Evolutionary conservation across 2,888 invertebrate species (phyloP).

Genomic region (Lissonota sp.): DNA sequence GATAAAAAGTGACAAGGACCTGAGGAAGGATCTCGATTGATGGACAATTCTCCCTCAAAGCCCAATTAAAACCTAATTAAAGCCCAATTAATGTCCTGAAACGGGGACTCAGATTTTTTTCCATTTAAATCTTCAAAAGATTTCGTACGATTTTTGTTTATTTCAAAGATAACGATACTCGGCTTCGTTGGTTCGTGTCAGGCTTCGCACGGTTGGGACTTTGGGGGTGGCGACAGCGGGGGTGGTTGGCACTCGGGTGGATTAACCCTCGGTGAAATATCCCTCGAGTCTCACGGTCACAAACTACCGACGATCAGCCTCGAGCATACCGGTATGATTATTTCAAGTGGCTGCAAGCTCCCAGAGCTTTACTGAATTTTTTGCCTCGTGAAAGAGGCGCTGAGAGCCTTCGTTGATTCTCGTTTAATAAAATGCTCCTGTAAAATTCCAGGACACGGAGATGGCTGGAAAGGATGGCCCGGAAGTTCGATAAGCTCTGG

Average conservation of each 20-base stretch:
- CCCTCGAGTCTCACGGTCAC: slow-evolving; percentile 62
- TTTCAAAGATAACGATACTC: slow-evolving; percentile 42
- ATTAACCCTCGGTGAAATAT: slow-evolving; percentile 76
- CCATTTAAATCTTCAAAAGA: too few relatives aligned
- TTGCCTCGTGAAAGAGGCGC: neutral
- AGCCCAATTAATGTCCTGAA: too few relatives aligned
- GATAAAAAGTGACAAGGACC: too few relatives aligned
- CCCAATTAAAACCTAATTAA: too few relatives aligned
- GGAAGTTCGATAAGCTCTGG: slow-evolving; percentile 32
- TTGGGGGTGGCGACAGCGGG: slow-evolving; percentile 65
- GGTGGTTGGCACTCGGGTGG: slow-evolving; percentile 58
- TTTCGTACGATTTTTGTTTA: neutral
- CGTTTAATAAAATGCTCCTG: neutral
- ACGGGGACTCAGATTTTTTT: too few relatives aligned
- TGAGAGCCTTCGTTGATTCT: neutral
- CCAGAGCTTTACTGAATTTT: neutral
- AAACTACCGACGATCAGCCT: slow-evolving; percentile 67
- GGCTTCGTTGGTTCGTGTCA: slow-evolving; percentile 62
- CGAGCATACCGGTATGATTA: slow-evolving; percentile 64
- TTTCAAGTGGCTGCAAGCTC: neutral
- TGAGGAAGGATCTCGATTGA: too few relatives aligned
- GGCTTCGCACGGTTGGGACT: slow-evolving; percentile 63
- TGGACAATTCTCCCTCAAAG: too few relatives aligned
- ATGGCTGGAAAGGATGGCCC: slow-evolving; percentile 53
- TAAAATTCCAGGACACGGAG: slow-evolving; percentile 36